A percentile compares a stretch with the other conserved stretches of the same genome.
These are phyloP conservation scores for Mola mola DNA, from an alignment of 2,113 vertebrate species.

Conservation along the genomic window DNA sequence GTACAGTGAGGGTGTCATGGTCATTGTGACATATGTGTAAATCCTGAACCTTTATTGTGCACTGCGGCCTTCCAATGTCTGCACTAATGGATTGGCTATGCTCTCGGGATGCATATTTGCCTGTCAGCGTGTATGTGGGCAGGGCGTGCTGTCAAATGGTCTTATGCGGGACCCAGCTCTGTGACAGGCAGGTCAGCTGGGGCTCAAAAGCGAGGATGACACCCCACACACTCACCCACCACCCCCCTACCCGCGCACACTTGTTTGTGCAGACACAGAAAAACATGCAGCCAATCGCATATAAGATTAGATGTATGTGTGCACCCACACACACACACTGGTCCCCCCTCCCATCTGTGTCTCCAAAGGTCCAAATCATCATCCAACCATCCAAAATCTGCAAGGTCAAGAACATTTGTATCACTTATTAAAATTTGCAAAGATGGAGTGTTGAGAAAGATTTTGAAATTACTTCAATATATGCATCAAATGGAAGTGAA, in stretches of 20 bases:
- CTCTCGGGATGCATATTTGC: conserved; percentile 19
- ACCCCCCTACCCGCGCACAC: conserved; percentile 9
- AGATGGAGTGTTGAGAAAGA: background rate
- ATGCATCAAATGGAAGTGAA: conserved; percentile 32
- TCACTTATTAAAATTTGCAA: conserved; percentile 28
- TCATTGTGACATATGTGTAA: conserved; percentile 74
- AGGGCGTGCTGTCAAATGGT: conserved; percentile 55
- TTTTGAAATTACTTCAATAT: conserved; percentile 24
- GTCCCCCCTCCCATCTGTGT: conserved; percentile 6
- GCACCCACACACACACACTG: conserved; percentile 11
- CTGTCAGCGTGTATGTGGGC: background rate
- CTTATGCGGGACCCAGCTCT: conserved; percentile 47
- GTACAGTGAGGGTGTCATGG: conserved; percentile 72
- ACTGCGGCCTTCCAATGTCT: conserved; percentile 62
- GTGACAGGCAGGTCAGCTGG: conserved; percentile 72
- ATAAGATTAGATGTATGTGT: conserved; percentile 41
- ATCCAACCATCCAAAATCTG: conserved; percentile 24
- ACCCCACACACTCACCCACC: conserved; percentile 13
- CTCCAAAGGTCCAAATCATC: conserved; percentile 53
- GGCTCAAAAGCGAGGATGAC: conserved; percentile 29
- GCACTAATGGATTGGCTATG: conserved; percentile 74
- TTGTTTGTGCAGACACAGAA: conserved; percentile 49
- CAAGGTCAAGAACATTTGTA: conserved; percentile 31
- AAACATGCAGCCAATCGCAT: conserved; percentile 52
- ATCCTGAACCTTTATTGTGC: conserved; percentile 59